These are phyloP conservation scores for Lepidurus couesii DNA, from an alignment of 1,140 invertebrate species.

Conservation along the genomic window DNA sequence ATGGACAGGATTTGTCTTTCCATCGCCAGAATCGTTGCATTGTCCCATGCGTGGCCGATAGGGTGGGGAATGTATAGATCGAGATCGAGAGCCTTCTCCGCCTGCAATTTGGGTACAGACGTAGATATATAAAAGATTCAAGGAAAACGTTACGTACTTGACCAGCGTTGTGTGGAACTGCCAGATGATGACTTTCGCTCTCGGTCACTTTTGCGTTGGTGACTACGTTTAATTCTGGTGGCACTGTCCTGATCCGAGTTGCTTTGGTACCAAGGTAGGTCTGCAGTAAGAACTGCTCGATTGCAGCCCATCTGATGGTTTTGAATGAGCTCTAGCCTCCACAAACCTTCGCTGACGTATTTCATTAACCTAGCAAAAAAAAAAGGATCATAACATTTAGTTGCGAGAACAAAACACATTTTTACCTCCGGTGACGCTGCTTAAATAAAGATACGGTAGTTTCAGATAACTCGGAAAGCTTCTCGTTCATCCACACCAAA, in stretches of 20 bases:
- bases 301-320: background rate
- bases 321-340: constrained; percentile 30
- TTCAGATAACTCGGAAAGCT: background rate
- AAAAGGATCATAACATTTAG: background rate
- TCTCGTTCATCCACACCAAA: background rate
- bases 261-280: background rate
- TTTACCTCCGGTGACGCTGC: background rate
- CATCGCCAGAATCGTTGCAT: background rate
- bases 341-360: constrained; percentile 31
- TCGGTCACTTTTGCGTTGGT: background rate
- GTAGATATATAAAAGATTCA: background rate
- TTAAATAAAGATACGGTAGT: background rate
- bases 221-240: background rate
- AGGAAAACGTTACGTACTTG: background rate
- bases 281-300: background rate
- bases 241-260: background rate
- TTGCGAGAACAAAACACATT: background rate
- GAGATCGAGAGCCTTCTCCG: background rate
- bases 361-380: constrained; percentile 22
- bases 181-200: constrained; percentile 8
- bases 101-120: background rate
- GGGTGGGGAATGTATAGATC: background rate
- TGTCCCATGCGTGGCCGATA: background rate
- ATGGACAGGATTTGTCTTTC: background rate
- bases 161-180: background rate